Percentiles rank a stretch among this genome's conserved stretches.
phyloP scores from a whole-genome alignment of 2,888 invertebrate genomes.

The Pachliopta kotzebuea region DNA sequence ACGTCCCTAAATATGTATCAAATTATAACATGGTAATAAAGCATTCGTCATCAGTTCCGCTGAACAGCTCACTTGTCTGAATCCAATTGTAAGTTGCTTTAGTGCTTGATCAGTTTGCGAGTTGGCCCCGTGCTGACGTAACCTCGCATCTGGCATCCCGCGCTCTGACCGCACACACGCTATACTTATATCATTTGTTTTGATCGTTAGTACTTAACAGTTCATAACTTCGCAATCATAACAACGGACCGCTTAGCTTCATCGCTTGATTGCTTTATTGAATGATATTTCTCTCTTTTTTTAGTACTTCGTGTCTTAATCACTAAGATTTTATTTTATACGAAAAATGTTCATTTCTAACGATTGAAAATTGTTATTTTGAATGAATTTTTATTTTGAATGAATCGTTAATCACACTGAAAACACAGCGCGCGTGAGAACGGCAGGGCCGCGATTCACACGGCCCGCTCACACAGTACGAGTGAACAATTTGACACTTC shows the following conservation, averaged over 20 bases:
- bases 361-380: not conserved
- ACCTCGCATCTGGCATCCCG: slow-evolving; percentile 13
- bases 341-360: not conserved
- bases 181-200: slow-evolving; percentile 25
- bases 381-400: not conserved
- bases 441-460: slow-evolving; percentile 57
- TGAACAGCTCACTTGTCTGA: slow-evolving; percentile 8
- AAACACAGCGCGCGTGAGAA: slow-evolving; percentile 35
- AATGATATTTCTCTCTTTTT: not conserved
- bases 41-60: slow-evolving; percentile 13
- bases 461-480: slow-evolving; percentile 63
- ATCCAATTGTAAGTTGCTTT: slow-evolving; percentile 18
- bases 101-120: slow-evolving; percentile 21
- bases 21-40: slow-evolving; percentile 22
- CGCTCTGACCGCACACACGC: slow-evolving; percentile 25
- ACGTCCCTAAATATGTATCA: slow-evolving; percentile 22
- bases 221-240: slow-evolving; percentile 27
- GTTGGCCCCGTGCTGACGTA: slow-evolving; percentile 18
- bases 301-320: not conserved
- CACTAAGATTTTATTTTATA: not conserved
- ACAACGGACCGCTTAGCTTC: slow-evolving; percentile 15
- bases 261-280: slow-evolving; percentile 26
- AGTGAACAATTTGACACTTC: slow-evolving; percentile 80
- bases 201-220: slow-evolving; percentile 29
- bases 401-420: slow-evolving; percentile 39